Percentiles rank a stretch among this genome's conserved stretches.
Evolutionary conservation across 30 jellyfish, hydroid and myxozoan species (phyloP).

Genomic region (Aurelia aurita complex sp. Pacific): DNA sequence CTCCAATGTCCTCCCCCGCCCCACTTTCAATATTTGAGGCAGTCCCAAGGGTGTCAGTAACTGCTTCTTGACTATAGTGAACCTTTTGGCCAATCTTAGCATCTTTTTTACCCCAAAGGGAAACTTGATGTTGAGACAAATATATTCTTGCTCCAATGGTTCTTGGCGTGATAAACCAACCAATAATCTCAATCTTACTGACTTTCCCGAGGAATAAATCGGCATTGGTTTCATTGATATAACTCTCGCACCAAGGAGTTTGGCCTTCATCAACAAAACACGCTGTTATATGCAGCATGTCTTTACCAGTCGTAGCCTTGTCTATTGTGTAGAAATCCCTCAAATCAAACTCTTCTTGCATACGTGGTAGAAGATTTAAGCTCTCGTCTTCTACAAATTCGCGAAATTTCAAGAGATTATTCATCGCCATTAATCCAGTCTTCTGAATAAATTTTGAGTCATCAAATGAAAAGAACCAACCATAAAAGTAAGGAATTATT

Average conservation of each 20-base stretch:
- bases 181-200: conserved; percentile 38
- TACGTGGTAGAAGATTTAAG: not conserved
- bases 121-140: conserved; percentile 44
- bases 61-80: not conserved
- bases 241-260: conserved; percentile 22
- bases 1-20: not conserved
- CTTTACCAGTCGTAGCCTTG: not conserved
- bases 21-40: not conserved
- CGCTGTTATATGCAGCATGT: conserved; percentile 32
- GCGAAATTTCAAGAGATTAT: not conserved
- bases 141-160: conserved; percentile 58
- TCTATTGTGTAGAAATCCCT: not conserved
- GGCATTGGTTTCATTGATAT: not conserved
- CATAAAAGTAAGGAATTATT: conserved; percentile 59
- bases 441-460: conserved; percentile 17
- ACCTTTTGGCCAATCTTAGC: not conserved
- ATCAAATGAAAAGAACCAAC: conserved; percentile 56
- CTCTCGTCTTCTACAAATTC: conserved; percentile 11
- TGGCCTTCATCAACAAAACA: conserved; percentile 13
- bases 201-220: conserved; percentile 41
- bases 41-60: not conserved
- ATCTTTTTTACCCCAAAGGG: conserved; percentile 73
- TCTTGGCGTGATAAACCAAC: conserved; percentile 62
- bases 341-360: not conserved
- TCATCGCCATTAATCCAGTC: not conserved